phyloP scores from a whole-genome alignment of 2,888 invertebrate genomes.

The Volucella inflata region DNA sequence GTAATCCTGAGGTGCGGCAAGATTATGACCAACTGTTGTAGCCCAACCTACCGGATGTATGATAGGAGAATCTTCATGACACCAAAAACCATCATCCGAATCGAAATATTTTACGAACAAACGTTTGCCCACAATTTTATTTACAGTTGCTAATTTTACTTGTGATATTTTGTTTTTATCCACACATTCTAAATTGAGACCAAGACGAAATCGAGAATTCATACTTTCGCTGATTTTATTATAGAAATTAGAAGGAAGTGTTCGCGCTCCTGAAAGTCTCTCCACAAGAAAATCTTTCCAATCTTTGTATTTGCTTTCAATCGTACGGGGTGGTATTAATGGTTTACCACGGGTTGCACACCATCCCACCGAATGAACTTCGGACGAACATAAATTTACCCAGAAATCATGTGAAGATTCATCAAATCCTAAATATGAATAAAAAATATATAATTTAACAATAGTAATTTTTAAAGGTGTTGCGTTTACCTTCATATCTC shows the following conservation, averaged over 20 bases:
- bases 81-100: conserved; percentile 96
- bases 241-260: conserved; percentile 96
- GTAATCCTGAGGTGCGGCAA: conserved; percentile 93
- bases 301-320: conserved; percentile 96
- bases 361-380: conserved; percentile 99
- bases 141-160: conserved; percentile 94
- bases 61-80: conserved; percentile 96
- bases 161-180: conserved; percentile 98
- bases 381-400: conserved; percentile 96
- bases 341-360: conserved; percentile 98
- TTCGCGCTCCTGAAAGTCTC: conserved; percentile 96
- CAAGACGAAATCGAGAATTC: conserved; percentile 92
- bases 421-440: conserved; percentile 91
- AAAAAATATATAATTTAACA: conserved; percentile 5
- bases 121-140: conserved; percentile 95
- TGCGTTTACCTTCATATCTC: conserved; percentile 89
- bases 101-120: conserved; percentile 96
- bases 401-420: conserved; percentile 97
- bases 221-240: conserved; percentile 93
- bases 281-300: conserved; percentile 98
- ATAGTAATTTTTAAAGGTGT: not conserved
- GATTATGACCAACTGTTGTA: conserved; percentile 92
- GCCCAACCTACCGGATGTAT: conserved; percentile 99
- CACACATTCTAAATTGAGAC: conserved; percentile 95
- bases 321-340: conserved; percentile 95